Evolutionary conservation across 92 coral and sea anemone species (phyloP).

Genomic region (Parazoanthus darwini): DNA sequence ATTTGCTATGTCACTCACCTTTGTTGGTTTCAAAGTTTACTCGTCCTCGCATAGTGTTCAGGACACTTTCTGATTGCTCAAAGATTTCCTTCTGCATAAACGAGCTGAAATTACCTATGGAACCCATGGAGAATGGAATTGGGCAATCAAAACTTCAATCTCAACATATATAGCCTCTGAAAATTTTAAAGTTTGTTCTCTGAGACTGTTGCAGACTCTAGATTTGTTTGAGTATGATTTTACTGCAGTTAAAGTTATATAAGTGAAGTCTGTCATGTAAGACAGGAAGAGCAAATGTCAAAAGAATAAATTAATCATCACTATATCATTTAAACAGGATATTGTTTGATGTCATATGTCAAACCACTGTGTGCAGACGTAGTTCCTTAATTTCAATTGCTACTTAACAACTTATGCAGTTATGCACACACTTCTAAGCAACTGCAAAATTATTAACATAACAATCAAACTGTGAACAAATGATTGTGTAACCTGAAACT

Average conservation of each 20-base stretch:
- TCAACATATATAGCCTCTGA: background rate
- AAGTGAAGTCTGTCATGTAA: too few species aligned
- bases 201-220: background rate
- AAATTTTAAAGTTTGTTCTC: background rate
- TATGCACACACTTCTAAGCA: too few species aligned
- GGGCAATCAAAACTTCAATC: background rate
- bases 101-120: slow-evolving; percentile 86
- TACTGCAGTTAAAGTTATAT: background rate
- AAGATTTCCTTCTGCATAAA: slow-evolving; percentile 98
- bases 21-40: slow-evolving; percentile 83
- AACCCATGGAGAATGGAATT: slow-evolving; percentile 11
- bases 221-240: background rate
- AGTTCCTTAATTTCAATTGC: background rate
- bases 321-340: background rate
- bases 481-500: background rate
- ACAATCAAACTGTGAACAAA: background rate
- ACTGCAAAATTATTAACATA: background rate
- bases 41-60: slow-evolving; percentile 97
- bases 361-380: background rate
- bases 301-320: background rate
- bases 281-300: slow-evolving; percentile 3
- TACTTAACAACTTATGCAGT: background rate
- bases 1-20: slow-evolving; percentile 57
- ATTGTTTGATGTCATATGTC: slow-evolving; percentile 4
- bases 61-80: slow-evolving; percentile 98